Evolutionary conservation across 2,797 vertebrate species (phyloP).

Genomic region (Sebastes nivosus): DNA sequence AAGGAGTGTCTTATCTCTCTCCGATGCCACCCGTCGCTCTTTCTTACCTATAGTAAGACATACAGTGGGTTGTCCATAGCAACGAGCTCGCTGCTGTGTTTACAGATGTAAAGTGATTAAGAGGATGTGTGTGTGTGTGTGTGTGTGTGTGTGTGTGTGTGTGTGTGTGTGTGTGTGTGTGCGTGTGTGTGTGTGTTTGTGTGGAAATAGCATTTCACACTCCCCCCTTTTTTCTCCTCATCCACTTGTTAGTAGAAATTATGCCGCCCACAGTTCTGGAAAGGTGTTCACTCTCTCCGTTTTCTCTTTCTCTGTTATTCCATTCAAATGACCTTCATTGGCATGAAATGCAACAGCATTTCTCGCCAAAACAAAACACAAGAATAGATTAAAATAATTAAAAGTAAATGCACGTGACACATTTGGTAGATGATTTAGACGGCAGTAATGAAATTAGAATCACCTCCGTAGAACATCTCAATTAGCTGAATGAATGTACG

Average conservation of each 20-base stretch:
- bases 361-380: not conserved
- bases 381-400: not conserved
- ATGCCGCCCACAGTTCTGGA: conserved; percentile 19
- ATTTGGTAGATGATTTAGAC: not conserved
- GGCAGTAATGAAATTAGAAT: not conserved
- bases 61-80: conserved; percentile 63
- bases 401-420: not conserved
- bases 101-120: conserved; percentile 57
- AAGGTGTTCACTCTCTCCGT: conserved; percentile 8
- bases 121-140: not conserved
- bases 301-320: not conserved
- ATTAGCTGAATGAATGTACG: not conserved
- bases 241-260: conserved; percentile 22
- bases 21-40: not conserved
- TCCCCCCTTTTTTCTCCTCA: not conserved
- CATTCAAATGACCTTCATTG: not conserved
- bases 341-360: not conserved
- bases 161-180: not conserved
- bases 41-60: conserved; percentile 28
- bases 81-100: conserved; percentile 57
- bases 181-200: not conserved
- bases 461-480: not conserved
- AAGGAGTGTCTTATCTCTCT: not conserved
- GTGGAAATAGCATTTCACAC: conserved; percentile 14
- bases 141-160: not conserved